Evolutionary conservation across 92 coral and sea anemone species (phyloP), one percentile per base, ranked within the genome.

Genomic region (Porites rus): DNA sequence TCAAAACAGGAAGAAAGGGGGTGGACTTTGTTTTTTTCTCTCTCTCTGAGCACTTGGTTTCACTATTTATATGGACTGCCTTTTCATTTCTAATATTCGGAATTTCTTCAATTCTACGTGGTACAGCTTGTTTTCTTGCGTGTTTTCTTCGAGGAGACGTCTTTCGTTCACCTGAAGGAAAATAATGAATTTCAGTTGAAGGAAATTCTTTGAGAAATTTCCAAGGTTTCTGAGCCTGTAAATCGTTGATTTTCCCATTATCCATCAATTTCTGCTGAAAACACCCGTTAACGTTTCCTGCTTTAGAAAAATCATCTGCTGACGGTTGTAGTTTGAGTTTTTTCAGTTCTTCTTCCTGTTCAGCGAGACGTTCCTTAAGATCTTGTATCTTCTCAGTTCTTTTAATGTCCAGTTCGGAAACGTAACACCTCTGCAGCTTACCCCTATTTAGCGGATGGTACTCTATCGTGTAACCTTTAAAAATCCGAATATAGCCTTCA

Each of bases 141-240:
- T 17, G 43, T 17, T 31, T 19, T 59, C 77, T 81, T 31, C 38
- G 60, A 17, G 65, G 59, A 24, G 24, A 56, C 54, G 77, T 70
- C 51, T 43, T 81, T 31, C 86, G 69, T 81, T 81, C 86, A 70
- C 86, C 86, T 22, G 86, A 81, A 20, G 86, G 86, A 70, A 81
- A 81, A 59, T 81, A 81, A 70, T 81, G 86, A 58, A 81, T 81
- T 60, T 81, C 38, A 25, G 76, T 51, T 31, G 86, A 81, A 43
- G 86, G 86, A 20, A 21, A 81, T 4, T 81, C 86, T 70, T 61
- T 81, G 65, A 60, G 67, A 20, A 21, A 28, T 71, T n/a, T 22
- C 77, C 59, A 31, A 10, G n/a, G 54, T 17, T 21, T 60, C 3
- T 18, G 70, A 59, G 1, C 74, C 54, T 18, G 28, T 21, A 64